Base-by-base conservation (phyloP, 2,888 invertebrate genomes). In the Balanococcus diminutus region DNA sequence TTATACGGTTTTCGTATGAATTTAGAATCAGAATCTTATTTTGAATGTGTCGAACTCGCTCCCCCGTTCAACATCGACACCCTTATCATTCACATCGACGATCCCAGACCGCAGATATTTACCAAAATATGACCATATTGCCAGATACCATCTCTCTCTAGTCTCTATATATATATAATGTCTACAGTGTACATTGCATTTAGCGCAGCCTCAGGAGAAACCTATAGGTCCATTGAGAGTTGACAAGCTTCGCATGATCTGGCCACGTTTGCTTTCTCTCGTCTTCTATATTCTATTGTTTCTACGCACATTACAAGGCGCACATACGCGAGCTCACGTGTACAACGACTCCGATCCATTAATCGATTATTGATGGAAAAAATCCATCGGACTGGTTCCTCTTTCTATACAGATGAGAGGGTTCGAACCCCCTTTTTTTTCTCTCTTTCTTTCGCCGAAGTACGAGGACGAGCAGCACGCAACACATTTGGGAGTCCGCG, bases 401-500 rank as follows among this genome's bases (percentile, higher is more conserved):
- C 11, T 39, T 6, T 11, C 16, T 46, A 46, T 4, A n/a, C n/a
- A n/a, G n/a, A n/a, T n/a, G 22, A 0, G 36, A 56, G 56, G 56
- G 56, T 22, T 5, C 5, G 56, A 56, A 56, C 22, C 56, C 56
- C 14, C 22, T 56, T 51, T 51, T 8, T 19, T 51, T 51, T 56
- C 11, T 56, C 11, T 22, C 8, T 36, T 36, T 56, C 8, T 22
- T 56, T 5, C 16, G 16, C 16, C 11, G n/a, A n/a, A 46, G 46
- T 46, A 46, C 46, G 46, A 42, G 11, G 0, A 46, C 3, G 56
- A 56, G n/a, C 72, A 32, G 36, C 75, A 79, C 36, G 75, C 75
- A 79, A 79, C 22, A 51, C 14, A 5, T 31, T 72, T 28, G 36
- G 75, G 75, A 79, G 75, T 79, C 75, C 75, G 28, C 56, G 56